Conservation (phyloP, 2,888 invertebrate genomes). For the Cerastoderma edule region DNA sequence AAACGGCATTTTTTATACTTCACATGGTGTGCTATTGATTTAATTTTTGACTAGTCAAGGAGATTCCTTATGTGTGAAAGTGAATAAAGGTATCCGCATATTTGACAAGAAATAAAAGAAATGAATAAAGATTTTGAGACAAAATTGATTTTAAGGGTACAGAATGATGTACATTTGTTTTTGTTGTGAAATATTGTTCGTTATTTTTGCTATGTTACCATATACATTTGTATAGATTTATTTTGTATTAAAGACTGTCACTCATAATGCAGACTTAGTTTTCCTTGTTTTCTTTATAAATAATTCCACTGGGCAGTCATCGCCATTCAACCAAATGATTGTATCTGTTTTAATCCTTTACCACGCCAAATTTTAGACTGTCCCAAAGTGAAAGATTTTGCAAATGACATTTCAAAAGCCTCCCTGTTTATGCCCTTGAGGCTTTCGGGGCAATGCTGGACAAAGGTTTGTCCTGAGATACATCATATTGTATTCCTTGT, state of each 20-base stretch:
- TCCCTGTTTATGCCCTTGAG: neutral
- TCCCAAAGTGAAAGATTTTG: neutral
- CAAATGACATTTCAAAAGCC: neutral
- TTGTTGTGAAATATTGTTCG: neutral
- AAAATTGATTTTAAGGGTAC: too few species aligned
- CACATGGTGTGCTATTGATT: too few species aligned
- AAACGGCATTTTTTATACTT: too few species aligned
- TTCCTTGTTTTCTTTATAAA: neutral
- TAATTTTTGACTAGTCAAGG: constrained; percentile 1
- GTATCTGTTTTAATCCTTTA: neutral
- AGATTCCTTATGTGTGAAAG: constrained; percentile 1
- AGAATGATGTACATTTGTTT: too few species aligned
- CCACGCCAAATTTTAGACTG: neutral
- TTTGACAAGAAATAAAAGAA: too few species aligned
- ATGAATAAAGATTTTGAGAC: too few species aligned
- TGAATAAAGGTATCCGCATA: too few species aligned
- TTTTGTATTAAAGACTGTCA: constrained; percentile 26
- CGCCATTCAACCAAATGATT: neutral
- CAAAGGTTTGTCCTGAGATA: too few species aligned
- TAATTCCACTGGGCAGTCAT: neutral
- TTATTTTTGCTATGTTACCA: constrained; percentile 28
- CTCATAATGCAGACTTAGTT: neutral
- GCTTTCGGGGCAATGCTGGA: too few species aligned
- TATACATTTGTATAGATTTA: constrained; percentile 28
- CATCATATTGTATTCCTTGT: too few species aligned